Base-by-base conservation (phyloP, 2,888 invertebrate species). In the Leucania comma region DNA sequence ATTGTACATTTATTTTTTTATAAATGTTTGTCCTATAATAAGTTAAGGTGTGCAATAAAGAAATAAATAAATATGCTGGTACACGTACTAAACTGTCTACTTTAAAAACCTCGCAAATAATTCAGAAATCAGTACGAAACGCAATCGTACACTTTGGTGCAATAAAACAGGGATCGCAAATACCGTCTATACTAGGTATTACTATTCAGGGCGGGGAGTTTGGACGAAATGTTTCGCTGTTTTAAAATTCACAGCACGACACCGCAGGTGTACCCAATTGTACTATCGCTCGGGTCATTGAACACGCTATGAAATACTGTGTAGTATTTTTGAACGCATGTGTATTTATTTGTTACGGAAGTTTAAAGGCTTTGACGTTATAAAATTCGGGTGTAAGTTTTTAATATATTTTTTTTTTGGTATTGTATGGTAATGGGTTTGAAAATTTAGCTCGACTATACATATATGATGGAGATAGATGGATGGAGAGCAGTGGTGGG, bases 221-320 rank as follows among this genome's bases (percentile, higher is more conserved):
- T 63, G 68, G 35, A 58, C 26, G 76, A 71, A 72, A 75, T 75
- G 75, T 59, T 75, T 26, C 68, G 35, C 38, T 68, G 22, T 67
- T 81, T 79, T 79, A 71, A 82, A 82, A 81, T 81, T 81, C 80
- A 79, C 83, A 68, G 71, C 83, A 59, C 66, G 68, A 42, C 50
- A 83, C 79, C 82, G 51, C 80, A 82, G 80, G 83, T 81, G 76
- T 81, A 74, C 66, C 68, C 80, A 70, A 79, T 82, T 80, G 83
- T 81, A 79, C 83, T 32, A 80, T 82, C 61, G 82, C 51, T 17
- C 60, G 76, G 80, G 77, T 80, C 77, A 83, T 66, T 80, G 77
- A 80, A 80, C 83, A 77, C 59, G 67, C 57, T 64, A 80, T 83
- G 80, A 80, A 80, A 83, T 76, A 81, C 77, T 72, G 72, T 76